Evolutionary conservation across 2,888 invertebrate genomes (phyloP).

Genomic region (Drosophila colorata): DNA sequence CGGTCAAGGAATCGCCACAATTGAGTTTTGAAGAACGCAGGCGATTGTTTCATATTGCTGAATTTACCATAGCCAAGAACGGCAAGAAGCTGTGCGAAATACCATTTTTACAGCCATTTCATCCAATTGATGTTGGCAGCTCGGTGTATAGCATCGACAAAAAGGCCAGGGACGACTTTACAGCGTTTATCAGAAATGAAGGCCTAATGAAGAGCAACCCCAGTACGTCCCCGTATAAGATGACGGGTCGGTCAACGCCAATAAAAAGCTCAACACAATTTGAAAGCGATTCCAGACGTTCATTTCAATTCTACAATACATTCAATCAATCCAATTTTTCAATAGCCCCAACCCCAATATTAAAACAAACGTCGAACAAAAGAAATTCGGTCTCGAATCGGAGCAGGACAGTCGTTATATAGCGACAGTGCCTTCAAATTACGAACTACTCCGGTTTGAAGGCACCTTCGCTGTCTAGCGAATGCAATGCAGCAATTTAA

Average conservation of each 20-base stretch:
- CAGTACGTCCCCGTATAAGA: no score
- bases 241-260: no score
- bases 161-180: slow-evolving; percentile 5
- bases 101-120: neutral
- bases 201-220: no score
- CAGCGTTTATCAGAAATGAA: no score
- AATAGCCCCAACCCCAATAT: neutral
- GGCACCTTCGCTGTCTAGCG: slow-evolving; percentile 1
- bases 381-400: no score
- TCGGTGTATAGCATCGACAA: neutral
- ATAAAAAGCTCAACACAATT: no score
- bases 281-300: no score
- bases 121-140: neutral
- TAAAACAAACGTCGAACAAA: neutral
- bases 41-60: slow-evolving; percentile 45
- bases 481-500: neutral
- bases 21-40: slow-evolving; percentile 42
- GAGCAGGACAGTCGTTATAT: neutral
- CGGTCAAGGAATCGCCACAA: no score
- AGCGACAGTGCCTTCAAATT: slow-evolving; percentile 8
- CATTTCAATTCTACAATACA: no score
- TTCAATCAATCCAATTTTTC: no score
- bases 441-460: neutral
- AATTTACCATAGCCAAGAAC: slow-evolving; percentile 55
- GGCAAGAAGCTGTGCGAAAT: slow-evolving; percentile 53